Base-by-base conservation (phyloP, 2,797 vertebrate species). In the Champsocephalus gunnari region DNA sequence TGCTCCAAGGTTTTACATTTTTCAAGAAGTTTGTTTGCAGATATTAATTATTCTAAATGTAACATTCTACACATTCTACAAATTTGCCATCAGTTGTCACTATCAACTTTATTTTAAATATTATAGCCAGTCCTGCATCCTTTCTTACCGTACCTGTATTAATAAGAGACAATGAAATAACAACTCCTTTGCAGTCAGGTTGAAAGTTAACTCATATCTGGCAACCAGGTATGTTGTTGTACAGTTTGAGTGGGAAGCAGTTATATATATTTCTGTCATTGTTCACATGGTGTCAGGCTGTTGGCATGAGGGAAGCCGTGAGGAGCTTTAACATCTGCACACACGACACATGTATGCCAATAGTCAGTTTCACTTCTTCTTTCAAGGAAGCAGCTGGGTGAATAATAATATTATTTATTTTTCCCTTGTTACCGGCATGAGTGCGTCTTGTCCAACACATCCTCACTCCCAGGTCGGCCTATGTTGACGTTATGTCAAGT, bases 191-290 rank as follows among this genome's bases (percentile, higher is more conserved):
- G 44, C 28, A 72, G 3, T 73, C 38, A 21, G 19, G 32, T 5
- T 65, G 69, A 73, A 67, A 79, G 66, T 71, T 66, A 81, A 53
- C 69, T 71, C 19, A 24, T 3, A 4, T 41, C 11, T 21, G 13
- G 49, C 21, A 9, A 12, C 24, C 9, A 8, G 6, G 3, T 17
- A 3, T 50, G 3, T 45, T 13, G 24, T 0, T 17, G 13, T 0
- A 34, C 11, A 3, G 34, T 32, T 51, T 80, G 77, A 77, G 71
- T 83, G 11, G 49, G 71, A 47, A 66, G 66, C 11, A 12, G 44
- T 50, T 55, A 11, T 11, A 38, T 38, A 12, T 14, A 21, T 66
- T 49, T 62, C 12, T 34, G 17, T 61, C 12, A 38, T 49, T 38
- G 55, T 65, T 81, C 45, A 49, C 13, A 0, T 53, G 51, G 0